Percentiles rank a stretch among this genome's conserved stretches.
These are phyloP conservation scores for Axis porcinus DNA, from an alignment of 2,113 vertebrate genomes.

Conservation along the genomic window DNA sequence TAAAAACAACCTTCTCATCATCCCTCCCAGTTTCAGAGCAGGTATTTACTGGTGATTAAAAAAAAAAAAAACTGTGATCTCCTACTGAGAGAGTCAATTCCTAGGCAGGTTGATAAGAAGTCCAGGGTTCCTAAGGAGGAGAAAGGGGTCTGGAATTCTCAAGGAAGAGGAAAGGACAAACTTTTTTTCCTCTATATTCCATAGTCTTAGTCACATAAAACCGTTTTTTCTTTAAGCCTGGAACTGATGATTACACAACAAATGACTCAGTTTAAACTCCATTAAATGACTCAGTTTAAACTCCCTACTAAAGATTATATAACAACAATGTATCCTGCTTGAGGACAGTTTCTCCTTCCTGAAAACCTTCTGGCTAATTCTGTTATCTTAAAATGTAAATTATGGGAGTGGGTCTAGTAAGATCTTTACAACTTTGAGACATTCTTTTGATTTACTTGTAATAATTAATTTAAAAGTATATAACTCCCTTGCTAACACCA, in stretches of 20 bases:
- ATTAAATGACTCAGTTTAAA: not conserved
- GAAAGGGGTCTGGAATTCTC: not conserved
- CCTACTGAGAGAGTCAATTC: not conserved
- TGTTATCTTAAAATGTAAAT: not conserved
- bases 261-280: not conserved
- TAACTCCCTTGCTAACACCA: not conserved
- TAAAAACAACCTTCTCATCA: not conserved
- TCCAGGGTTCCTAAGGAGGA: not conserved
- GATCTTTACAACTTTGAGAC: not conserved
- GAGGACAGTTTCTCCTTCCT: not conserved
- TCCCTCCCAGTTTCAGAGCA: not conserved
- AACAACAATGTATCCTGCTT: not conserved
- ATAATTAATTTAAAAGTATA: not conserved
- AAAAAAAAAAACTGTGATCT: not conserved
- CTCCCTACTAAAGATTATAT: not conserved
- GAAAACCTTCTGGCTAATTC: not conserved
- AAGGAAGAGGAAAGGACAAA: not conserved
- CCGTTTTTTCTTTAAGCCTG: not conserved
- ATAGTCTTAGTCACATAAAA: not conserved
- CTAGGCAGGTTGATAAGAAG: not conserved
- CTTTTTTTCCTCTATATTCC: not conserved
- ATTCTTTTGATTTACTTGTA: not conserved
- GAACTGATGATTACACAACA: not conserved
- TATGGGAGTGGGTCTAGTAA: not conserved
- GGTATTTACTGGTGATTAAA: not conserved